Evolutionary conservation across 1,140 invertebrate species (phyloP).

Genomic region (Pomacea maculata): DNA sequence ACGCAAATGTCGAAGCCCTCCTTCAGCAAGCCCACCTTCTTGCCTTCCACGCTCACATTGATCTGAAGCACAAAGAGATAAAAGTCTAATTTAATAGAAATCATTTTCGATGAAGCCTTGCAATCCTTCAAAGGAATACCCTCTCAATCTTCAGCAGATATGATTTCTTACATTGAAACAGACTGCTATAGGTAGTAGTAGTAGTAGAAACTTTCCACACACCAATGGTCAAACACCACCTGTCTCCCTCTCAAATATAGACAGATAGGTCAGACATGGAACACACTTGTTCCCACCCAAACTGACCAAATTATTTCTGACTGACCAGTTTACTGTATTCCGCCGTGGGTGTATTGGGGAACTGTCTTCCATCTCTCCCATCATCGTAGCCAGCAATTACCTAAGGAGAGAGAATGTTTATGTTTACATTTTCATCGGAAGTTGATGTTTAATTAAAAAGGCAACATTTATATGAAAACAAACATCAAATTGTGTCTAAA

Average conservation of each 20-base stretch:
- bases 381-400: constrained; percentile 56
- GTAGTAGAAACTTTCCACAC: neutral
- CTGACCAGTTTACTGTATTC: constrained; percentile 47
- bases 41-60: constrained; percentile 31
- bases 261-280: neutral
- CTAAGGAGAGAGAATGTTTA: constrained; percentile 25
- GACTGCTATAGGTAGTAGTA: neutral
- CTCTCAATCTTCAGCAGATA: neutral
- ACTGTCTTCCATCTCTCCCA: constrained; percentile 45
- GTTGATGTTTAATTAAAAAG: no score
- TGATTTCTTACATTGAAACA: neutral
- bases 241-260: neutral
- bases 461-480: no score
- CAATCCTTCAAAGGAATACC: neutral
- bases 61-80: constrained; percentile 25
- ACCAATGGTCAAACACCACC: neutral
- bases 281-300: neutral
- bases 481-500: no score
- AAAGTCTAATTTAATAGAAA: neutral
- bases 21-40: constrained; percentile 42
- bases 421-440: neutral
- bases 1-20: constrained; percentile 49
- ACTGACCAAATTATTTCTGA: neutral
- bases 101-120: no score
- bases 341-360: constrained; percentile 22